Evolutionary conservation across 2,113 vertebrate genomes (phyloP).

Genomic region (Leuciscus idus): DNA sequence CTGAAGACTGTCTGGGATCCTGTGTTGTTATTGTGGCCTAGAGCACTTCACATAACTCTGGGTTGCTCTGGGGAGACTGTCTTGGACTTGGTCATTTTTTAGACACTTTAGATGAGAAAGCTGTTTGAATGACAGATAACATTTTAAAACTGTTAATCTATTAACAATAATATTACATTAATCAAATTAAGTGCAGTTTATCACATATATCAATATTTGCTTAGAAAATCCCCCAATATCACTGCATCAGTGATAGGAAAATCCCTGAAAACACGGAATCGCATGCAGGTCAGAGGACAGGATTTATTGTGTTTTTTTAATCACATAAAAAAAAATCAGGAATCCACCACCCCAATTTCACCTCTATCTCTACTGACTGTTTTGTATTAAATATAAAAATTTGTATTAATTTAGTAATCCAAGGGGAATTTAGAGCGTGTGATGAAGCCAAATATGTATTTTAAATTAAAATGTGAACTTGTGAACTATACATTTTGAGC

Average conservation of each 20-base stretch:
- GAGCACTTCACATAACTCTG: neutral
- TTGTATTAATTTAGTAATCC: neutral
- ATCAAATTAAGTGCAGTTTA: neutral
- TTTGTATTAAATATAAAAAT: neutral
- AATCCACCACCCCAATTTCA: neutral
- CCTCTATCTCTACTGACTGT: neutral
- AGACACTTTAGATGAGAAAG: neutral
- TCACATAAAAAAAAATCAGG: neutral
- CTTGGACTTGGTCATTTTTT: neutral
- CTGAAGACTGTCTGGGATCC: neutral
- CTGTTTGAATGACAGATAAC: neutral
- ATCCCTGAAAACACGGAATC: neutral
- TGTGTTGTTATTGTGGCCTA: neutral
- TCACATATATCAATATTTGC: neutral
- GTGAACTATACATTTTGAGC: neutral
- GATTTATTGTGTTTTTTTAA: neutral
- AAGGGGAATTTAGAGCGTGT: neutral
- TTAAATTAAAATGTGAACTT: neutral
- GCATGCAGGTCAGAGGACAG: neutral
- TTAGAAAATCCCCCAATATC: neutral
- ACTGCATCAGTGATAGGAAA: neutral
- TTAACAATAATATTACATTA: neutral
- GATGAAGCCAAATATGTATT: neutral
- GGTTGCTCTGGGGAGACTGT: neutral
- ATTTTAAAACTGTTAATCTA: neutral